Conservation (phyloP, 2,113 vertebrate species). For the Nannospalax galili region DNA sequence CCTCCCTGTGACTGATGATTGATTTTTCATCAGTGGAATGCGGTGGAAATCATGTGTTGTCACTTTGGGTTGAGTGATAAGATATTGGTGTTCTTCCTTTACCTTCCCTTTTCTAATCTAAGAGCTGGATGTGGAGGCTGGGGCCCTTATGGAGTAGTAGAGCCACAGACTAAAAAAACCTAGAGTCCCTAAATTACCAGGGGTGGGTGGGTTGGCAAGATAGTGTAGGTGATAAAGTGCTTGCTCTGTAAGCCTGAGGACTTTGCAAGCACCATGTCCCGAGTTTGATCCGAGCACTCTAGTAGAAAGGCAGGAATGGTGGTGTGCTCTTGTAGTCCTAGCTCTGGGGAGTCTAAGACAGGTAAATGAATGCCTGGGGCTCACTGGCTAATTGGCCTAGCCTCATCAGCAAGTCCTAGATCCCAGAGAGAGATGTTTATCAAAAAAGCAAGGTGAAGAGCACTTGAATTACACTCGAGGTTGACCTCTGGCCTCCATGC, state of each 20-base stretch:
- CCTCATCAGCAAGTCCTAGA: not conserved
- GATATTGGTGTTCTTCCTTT: not conserved
- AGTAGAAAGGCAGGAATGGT: too few species aligned
- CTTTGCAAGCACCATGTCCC: not conserved
- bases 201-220: not conserved
- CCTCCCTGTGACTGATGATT: not conserved
- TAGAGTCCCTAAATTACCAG: constrained; percentile 8
- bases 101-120: not conserved
- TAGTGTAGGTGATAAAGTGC: not conserved
- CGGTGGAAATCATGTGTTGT: not conserved
- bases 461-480: not conserved
- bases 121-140: not conserved
- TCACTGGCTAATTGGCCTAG: not conserved
- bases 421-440: not conserved
- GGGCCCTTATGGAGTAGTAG: not conserved
- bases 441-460: not conserved
- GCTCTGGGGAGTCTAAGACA: too few species aligned
- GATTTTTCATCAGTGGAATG: not conserved
- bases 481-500: not conserved
- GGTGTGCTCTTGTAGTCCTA: too few species aligned
- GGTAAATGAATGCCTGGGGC: not conserved
- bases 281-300: not conserved
- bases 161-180: not conserved
- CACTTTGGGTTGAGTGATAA: not conserved
- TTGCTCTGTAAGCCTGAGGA: not conserved